Conservation (phyloP, 2,797 vertebrate species). For the Leucoraja ocellata region DNA sequence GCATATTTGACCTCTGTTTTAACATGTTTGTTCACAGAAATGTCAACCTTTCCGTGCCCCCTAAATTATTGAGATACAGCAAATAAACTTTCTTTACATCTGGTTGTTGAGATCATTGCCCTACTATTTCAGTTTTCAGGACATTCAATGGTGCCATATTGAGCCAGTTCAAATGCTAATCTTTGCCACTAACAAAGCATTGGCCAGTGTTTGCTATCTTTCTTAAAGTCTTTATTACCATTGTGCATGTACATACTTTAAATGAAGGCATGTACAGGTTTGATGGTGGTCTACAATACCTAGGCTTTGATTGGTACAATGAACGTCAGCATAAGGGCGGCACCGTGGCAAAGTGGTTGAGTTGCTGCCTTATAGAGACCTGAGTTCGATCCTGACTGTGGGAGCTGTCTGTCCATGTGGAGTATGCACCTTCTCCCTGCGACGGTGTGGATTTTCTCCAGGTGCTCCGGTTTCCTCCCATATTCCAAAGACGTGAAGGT, state of each 20-base stretch:
- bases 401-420: no score
- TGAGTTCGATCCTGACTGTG: no score
- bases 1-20: background rate
- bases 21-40: background rate
- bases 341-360: no score
- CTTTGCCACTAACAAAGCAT: background rate
- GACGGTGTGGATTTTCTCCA: no score
- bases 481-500: no score
- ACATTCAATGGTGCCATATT: background rate
- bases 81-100: background rate
- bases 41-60: background rate
- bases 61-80: background rate
- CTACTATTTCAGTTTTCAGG: background rate
- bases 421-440: no score
- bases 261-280: background rate
- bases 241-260: background rate
- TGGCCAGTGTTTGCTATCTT: background rate
- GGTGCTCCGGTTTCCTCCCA: no score
- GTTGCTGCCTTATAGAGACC: no score
- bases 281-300: background rate
- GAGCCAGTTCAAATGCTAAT: background rate
- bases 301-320: background rate
- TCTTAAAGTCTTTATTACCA: background rate
- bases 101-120: background rate
- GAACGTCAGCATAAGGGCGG: background rate